Base-by-base conservation (phyloP, 2,797 vertebrate species). In the Thamnophis elegans region DNA sequence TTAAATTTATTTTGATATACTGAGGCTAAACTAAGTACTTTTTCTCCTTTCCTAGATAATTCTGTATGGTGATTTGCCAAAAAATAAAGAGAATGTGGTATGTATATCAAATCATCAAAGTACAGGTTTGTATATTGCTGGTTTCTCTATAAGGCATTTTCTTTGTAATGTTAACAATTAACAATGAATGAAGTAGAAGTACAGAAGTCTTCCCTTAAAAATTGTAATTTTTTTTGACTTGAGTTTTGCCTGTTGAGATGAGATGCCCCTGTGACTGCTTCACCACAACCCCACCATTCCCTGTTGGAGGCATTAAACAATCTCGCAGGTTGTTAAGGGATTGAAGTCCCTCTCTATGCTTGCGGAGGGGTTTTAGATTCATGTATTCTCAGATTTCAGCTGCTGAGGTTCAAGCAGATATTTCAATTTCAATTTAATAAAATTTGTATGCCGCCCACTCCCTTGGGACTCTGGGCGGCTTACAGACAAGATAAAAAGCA, bases 81-180 rank as follows among this genome's bases (percentile, higher is more conserved):
- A 99, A 98, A 98, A 97, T 94, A 99, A 99, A 97, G 99, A 99
- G 97, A 99, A 99, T 95, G 97, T 99, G 91, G 97, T 99, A 97
- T 99, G 99, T 98, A 97, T 99, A 97, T 98, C 99, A 95, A 99
- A 99, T 98, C 99, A 99, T 97, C 99, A 99, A 87, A 98, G 98
- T 95, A 99, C 99, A 98, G 99, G 99, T 99, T 98, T 96, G 96
- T 96, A 96, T 92, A 91, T 86, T 58, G 91, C 93, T 96, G 93
- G 91, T 92, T 96, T 94, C 87, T 51, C 60, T 93, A 89, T 89
- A 93, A 94, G 12, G 28, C 85, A 59, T 93, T 51, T 90, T 94
- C n/a, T 36, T 89, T 82, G 25, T 93, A 73, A 82, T 22, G 0
- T n/a, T 25, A 87, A 92, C 36, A 51, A 59, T 60, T 92, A n/a